Base-by-base conservation (phyloP, 2,797 vertebrate species). In the Scolopax bukidnonensis region DNA sequence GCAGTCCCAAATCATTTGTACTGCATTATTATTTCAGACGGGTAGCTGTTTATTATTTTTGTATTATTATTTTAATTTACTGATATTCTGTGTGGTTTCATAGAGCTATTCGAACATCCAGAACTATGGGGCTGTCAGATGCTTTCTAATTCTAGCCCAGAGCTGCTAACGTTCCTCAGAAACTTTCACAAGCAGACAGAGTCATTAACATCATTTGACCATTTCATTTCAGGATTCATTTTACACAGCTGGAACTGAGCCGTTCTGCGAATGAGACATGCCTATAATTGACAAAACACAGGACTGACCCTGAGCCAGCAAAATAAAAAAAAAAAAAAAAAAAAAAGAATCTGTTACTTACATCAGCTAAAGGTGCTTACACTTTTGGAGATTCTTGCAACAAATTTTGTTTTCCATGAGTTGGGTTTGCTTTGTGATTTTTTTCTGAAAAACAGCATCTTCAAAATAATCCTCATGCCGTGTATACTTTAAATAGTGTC, bases 191-290 rank as follows among this genome's bases (percentile, higher is more conserved):
- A 80, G 67, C 68, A 84, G 90, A 89, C 77, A 82, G 76, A 95
- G 56, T 90, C 94, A 94, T 96, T 96, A 97, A 95, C 93, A 95
- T 95, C 95, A 91, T 95, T 96, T 84, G 89, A 88, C 84, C 93
- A 91, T 96, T 95, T 85, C 87, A 74, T 96, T 94, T 96, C 84
- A 88, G 78, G 60, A 93, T 81, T 87, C 84, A 87, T 96, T 96
- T 95, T 93, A 94, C 93, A 77, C 95, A 93, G 90, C 92, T 95
- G 95, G 93, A 93, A 88, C 75, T 65, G 91, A 96, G 78, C 57
- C 74, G 70, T 47, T 90, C 90, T 85, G 86, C 4, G 33, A 92
- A 64, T 54, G 74, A 87, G 90, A 87, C 77, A 24, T 87, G 90
- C 41, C 53, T 54, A 36, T 87, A 94, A 94, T 20, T 93, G 91